Evolutionary conservation across 2,113 vertebrate genomes (phyloP).

Genomic region (Thunnus maccoyii): DNA sequence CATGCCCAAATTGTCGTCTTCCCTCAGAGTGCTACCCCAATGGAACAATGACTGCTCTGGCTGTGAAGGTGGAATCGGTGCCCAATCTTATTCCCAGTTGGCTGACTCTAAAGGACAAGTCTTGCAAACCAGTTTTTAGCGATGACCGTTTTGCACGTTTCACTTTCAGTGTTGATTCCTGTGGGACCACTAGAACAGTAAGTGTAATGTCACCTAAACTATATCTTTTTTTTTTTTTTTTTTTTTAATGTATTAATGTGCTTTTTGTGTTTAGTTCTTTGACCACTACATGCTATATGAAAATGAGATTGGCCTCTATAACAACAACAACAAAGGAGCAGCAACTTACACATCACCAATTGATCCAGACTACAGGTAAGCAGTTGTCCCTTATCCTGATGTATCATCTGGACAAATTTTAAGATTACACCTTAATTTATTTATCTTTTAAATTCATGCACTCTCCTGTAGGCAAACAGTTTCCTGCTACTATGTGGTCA

Average conservation of each 20-base stretch:
- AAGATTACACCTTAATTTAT: no score
- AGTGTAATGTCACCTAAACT: rapidly evolving
- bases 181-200: slow-evolving; percentile 83
- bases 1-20: background rate
- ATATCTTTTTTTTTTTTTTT: no score
- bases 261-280: slow-evolving; percentile 69
- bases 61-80: slow-evolving; percentile 81
- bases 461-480: slow-evolving; percentile 60
- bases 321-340: background rate
- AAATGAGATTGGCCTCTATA: slow-evolving; percentile 75
- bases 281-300: slow-evolving; percentile 79
- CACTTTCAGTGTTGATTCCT: slow-evolving; percentile 75
- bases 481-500: slow-evolving; percentile 81
- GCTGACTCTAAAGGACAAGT: slow-evolving; percentile 78
- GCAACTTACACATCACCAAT: background rate
- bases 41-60: slow-evolving; percentile 80
- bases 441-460: no score
- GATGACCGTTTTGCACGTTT: slow-evolving; percentile 79
- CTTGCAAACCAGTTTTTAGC: slow-evolving; percentile 78
- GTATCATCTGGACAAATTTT: no score
- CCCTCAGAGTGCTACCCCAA: slow-evolving; percentile 79
- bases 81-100: slow-evolving; percentile 55
- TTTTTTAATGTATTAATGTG: background rate
- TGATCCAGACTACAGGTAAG: slow-evolving; percentile 76
- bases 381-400: background rate